These are phyloP conservation scores for Willisornis vidua DNA, from an alignment of 2,113 vertebrate genomes.

Conservation along the genomic window DNA sequence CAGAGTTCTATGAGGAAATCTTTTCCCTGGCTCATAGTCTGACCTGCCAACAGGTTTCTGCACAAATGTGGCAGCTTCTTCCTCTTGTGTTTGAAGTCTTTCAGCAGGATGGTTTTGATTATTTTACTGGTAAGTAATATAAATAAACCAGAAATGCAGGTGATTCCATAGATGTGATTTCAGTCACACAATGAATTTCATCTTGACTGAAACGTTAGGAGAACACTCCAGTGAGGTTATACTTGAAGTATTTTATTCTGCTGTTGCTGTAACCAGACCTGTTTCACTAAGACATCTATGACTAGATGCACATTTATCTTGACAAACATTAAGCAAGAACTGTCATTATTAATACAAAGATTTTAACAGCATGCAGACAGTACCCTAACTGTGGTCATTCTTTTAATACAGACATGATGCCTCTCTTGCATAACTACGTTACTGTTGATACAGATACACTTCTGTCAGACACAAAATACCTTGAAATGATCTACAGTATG, in stretches of 20 bases:
- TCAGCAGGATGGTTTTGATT: slow-evolving; percentile 98
- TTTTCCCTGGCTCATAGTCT: slow-evolving; percentile 97
- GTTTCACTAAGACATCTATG: neutral
- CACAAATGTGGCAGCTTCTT: slow-evolving; percentile 98
- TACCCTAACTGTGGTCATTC: slow-evolving; percentile 16
- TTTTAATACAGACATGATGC: slow-evolving; percentile 93
- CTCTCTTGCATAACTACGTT: slow-evolving; percentile 97
- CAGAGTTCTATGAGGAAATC: slow-evolving; percentile 99
- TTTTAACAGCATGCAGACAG: neutral
- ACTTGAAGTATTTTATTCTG: neutral
- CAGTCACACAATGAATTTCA: neutral
- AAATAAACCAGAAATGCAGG: neutral
- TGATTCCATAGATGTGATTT: neutral
- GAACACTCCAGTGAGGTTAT: neutral
- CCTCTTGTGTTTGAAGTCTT: slow-evolving; percentile 97
- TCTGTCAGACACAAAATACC: slow-evolving; percentile 95
- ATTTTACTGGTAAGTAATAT: slow-evolving; percentile 81
- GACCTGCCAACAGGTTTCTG: slow-evolving; percentile 97
- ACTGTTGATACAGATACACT: slow-evolving; percentile 97
- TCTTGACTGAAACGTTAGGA: neutral
- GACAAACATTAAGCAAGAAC: neutral
- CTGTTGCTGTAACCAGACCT: neutral
- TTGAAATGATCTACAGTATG: slow-evolving; percentile 99
- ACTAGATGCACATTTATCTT: neutral
- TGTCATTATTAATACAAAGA: neutral